A percentile compares a stretch with the other conserved stretches of the same genome.
phyloP scores from a whole-genome alignment of 1,140 invertebrate genomes.

The Trichonephila clavipes region DNA sequence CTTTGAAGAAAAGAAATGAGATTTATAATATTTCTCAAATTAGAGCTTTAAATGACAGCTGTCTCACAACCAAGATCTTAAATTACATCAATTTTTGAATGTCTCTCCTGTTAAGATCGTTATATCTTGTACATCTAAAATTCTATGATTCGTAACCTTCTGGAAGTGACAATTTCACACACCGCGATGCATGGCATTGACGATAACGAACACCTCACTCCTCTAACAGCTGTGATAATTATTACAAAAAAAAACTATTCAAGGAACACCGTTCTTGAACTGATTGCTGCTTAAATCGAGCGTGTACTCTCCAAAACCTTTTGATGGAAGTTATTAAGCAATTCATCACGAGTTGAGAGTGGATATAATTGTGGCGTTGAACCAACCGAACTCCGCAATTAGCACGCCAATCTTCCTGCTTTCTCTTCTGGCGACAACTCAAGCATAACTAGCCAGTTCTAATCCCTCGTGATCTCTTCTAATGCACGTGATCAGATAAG shows the following conservation, averaged over 20 bases:
- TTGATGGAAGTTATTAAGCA: not conserved
- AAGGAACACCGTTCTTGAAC: not conserved
- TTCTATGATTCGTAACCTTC: too few species aligned
- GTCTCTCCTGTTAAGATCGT: too few species aligned
- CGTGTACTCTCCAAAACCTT: not conserved
- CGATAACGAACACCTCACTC: too few species aligned
- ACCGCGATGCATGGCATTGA: too few species aligned
- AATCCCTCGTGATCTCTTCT: not conserved
- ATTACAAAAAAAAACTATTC: not conserved
- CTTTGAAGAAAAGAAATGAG: too few species aligned
- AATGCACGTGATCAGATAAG: not conserved
- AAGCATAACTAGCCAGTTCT: not conserved
- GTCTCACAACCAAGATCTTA: too few species aligned
- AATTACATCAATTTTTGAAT: too few species aligned
- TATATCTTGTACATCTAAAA: too few species aligned
- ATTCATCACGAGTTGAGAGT: not conserved
- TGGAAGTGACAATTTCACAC: too few species aligned
- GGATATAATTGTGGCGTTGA: constrained; percentile 6
- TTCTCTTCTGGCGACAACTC: not conserved
- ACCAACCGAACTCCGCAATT: not conserved
- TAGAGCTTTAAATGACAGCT: too few species aligned
- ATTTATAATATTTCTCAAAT: too few species aligned
- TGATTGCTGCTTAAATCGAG: not conserved
- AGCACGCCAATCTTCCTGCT: constrained; percentile 22
- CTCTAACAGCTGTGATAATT: too few species aligned